Evolutionary conservation across 2,797 vertebrate genomes (phyloP).

Genomic region (Monodelphis domestica): DNA sequence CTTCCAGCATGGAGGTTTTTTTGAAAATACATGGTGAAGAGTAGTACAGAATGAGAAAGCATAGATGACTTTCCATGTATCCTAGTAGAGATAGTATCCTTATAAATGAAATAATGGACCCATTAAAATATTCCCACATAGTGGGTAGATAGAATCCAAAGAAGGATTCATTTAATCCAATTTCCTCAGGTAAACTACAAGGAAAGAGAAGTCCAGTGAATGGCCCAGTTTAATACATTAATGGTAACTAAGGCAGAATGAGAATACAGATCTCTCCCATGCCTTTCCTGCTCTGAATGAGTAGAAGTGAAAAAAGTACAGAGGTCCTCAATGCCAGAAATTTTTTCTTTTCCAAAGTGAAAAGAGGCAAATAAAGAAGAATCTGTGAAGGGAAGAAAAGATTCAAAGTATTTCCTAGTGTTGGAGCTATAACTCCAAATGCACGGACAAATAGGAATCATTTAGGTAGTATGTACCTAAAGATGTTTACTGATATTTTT

Average conservation of each 20-base stretch:
- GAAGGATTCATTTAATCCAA: not conserved
- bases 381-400: not conserved
- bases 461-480: not conserved
- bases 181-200: not conserved
- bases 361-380: not conserved
- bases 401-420: not conserved
- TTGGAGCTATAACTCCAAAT: not conserved
- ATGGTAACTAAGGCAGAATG: not conserved
- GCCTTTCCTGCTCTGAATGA: constrained; percentile 23
- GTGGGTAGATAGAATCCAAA: not conserved
- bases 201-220: not conserved
- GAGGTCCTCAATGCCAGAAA: not conserved
- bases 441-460: not conserved
- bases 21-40: not conserved
- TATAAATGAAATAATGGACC: not conserved
- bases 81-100: not conserved
- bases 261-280: constrained; percentile 1
- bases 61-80: not conserved
- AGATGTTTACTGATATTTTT: not conserved
- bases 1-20: not conserved
- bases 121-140: not conserved
- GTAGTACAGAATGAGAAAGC: not conserved
- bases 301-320: not conserved
- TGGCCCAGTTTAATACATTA: not conserved
- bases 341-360: not conserved